These are phyloP conservation scores for Fukomys damarensis DNA, from an alignment of 2,113 vertebrate genomes.

Conservation along the genomic window DNA sequence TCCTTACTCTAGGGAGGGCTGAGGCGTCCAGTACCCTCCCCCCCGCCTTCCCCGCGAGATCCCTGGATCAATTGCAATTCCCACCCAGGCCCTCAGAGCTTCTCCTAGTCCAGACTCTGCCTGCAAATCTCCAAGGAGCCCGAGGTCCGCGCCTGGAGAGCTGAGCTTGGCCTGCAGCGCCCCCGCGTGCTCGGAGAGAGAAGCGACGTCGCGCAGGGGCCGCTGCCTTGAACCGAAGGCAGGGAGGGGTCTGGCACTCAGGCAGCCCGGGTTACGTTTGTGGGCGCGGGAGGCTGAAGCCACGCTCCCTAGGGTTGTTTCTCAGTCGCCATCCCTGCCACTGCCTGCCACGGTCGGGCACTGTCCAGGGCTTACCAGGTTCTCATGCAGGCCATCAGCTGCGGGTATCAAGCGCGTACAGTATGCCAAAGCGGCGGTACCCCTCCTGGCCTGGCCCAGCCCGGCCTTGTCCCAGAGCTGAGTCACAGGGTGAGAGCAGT, in stretches of 20 bases:
- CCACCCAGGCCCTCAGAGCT: rapidly evolving
- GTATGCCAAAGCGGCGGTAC: rapidly evolving
- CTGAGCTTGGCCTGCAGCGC: slow-evolving; percentile 70
- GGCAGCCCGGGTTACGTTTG: not conserved
- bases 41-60: no score
- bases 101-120: rapidly evolving
- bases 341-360: not conserved
- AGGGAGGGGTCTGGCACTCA: no score
- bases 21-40: no score
- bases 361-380: not conserved
- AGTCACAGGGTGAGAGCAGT: not conserved
- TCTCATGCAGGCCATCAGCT: not conserved
- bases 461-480: rapidly evolving
- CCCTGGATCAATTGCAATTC: no score
- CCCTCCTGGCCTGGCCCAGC: not conserved
- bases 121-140: rapidly evolving
- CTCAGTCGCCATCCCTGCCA: not conserved
- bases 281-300: not conserved
- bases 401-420: rapidly evolving
- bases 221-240: rapidly evolving
- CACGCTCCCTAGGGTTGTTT: rapidly evolving
- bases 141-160: rapidly evolving
- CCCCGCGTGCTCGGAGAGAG: slow-evolving; percentile 48
- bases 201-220: not conserved
- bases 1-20: not conserved